phyloP scores from a whole-genome alignment of 2,113 vertebrate genomes.

The Dasyprocta punctata region DNA sequence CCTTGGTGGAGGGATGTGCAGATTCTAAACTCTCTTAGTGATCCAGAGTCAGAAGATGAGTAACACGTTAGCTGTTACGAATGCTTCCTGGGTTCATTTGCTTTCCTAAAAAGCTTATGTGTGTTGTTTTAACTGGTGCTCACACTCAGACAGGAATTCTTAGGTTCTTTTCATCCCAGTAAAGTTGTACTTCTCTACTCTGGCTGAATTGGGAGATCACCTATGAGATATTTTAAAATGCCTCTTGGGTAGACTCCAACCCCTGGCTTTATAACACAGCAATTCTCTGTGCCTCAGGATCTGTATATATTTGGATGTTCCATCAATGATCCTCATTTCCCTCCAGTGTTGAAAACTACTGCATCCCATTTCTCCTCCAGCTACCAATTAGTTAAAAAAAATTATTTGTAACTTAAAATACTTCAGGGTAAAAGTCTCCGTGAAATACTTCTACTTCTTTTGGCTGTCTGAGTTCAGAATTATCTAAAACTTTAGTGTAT shows the following conservation, averaged over 20 bases:
- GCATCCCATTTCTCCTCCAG: neutral
- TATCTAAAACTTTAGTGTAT: slow-evolving; percentile 24
- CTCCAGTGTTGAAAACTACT: neutral
- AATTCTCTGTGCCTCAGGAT: neutral
- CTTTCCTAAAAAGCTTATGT: neutral
- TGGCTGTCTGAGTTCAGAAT: slow-evolving; percentile 5
- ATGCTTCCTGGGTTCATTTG: neutral
- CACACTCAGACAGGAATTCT: neutral
- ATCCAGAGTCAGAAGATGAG: neutral
- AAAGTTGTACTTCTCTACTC: neutral
- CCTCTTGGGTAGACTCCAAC: neutral
- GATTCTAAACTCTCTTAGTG: neutral
- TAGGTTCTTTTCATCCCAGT: neutral
- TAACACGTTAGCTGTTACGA: neutral
- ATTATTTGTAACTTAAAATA: neutral
- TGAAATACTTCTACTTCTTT: neutral
- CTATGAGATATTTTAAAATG: neutral
- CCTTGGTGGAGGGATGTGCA: neutral
- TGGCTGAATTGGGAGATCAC: neutral
- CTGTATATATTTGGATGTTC: neutral
- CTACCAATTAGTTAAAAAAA: neutral
- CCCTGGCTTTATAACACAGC: neutral
- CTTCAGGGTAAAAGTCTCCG: neutral
- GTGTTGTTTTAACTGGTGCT: neutral
- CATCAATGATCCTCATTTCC: neutral